phyloP scores from a whole-genome alignment of 2,888 invertebrate species.

The Lepas anatifera region DNA sequence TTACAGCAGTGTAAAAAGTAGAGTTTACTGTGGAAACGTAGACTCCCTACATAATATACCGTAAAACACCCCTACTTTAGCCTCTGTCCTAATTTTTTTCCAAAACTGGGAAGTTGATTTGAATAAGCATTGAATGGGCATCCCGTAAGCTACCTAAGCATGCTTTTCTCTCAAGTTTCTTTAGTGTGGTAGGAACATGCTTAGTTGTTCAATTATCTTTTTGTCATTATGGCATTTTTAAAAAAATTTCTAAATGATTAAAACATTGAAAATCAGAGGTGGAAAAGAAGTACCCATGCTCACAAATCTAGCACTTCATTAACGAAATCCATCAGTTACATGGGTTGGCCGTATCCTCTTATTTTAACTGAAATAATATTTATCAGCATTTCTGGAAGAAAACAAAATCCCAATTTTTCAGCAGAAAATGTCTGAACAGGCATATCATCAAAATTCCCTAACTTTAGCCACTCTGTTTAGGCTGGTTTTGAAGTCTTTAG shows the following conservation, averaged over 20 bases:
- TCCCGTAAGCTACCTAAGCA: background rate
- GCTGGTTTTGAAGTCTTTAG: background rate
- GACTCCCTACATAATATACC: too few relatives aligned
- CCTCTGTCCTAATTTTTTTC: background rate
- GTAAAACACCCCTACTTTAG: background rate
- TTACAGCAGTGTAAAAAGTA: too few relatives aligned
- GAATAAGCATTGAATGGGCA: background rate
- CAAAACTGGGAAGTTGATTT: background rate
- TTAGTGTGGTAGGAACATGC: background rate
- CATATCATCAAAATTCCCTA: background rate
- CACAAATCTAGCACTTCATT: background rate
- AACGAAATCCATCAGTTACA: too few relatives aligned
- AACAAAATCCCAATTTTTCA: background rate
- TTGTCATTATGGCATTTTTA: background rate
- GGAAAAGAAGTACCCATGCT: background rate
- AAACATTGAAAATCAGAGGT: background rate
- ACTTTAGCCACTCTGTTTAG: background rate
- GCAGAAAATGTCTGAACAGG: background rate
- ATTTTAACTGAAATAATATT: background rate
- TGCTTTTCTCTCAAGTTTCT: background rate
- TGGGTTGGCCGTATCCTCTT: background rate
- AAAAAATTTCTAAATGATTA: background rate
- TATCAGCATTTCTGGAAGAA: background rate
- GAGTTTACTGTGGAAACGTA: too few relatives aligned
- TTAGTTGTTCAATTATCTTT: background rate